Conservation (phyloP, 2,888 invertebrate genomes). For the Cataglyphis altisquamis region DNA sequence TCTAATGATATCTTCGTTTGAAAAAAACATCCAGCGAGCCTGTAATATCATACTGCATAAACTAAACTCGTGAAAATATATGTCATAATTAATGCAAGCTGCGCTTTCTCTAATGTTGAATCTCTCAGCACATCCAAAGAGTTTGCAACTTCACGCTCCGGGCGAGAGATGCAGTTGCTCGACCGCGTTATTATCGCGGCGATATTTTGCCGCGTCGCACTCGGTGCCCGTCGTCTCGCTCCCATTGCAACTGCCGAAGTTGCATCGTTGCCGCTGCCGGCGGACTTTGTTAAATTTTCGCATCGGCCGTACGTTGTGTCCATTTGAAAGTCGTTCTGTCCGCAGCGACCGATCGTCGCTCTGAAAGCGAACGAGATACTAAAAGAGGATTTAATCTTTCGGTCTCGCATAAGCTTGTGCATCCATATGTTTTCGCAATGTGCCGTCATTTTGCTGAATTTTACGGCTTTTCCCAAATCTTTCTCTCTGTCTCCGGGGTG, state of each 20-base stretch:
- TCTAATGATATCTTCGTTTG: neutral
- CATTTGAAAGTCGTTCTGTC: constrained; percentile 50
- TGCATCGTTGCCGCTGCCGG: constrained; percentile 41
- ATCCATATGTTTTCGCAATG: constrained; percentile 36
- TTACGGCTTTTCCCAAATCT: constrained; percentile 20
- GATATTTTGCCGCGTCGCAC: constrained; percentile 67
- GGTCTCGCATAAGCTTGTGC: constrained; percentile 15
- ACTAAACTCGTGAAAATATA: neutral
- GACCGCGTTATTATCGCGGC: constrained; percentile 65
- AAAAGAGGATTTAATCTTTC: constrained; percentile 53
- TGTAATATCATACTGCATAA: neutral
- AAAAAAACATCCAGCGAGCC: neutral
- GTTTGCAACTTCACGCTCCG: neutral
- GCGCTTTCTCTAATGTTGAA: neutral
- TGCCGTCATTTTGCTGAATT: constrained; percentile 16
- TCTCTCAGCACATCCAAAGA: neutral
- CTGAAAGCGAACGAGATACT: constrained; percentile 46
- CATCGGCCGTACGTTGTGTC: constrained; percentile 55
- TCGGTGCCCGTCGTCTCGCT: constrained; percentile 59
- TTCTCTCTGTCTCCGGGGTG: neutral
- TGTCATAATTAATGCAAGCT: constrained; percentile 6
- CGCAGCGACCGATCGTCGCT: constrained; percentile 3
- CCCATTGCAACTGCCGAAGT: constrained; percentile 52
- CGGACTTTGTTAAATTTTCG: constrained; percentile 69
- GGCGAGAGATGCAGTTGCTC: neutral